phyloP scores from a whole-genome alignment of 2,797 vertebrate genomes.

The Taeniopygia guttata region DNA sequence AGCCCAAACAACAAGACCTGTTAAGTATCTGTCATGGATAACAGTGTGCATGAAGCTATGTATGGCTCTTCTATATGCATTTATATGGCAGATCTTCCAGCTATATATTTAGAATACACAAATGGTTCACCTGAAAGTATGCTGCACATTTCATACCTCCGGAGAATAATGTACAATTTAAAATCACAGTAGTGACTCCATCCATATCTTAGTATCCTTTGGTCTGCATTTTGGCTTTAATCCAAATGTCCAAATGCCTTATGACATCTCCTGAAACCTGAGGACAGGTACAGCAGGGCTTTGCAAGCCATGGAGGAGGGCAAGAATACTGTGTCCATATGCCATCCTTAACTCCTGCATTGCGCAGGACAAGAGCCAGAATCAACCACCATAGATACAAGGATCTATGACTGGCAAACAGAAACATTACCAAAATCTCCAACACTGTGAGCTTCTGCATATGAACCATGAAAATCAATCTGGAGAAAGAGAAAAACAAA shows the following conservation, averaged over 20 bases:
- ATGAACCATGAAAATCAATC: conserved; percentile 79
- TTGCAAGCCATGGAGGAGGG: neutral
- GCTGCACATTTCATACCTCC: neutral
- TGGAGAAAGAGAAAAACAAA: conserved; percentile 54
- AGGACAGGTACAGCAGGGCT: neutral
- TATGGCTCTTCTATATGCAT: neutral
- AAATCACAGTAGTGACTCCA: neutral
- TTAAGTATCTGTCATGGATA: neutral
- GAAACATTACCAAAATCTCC: conserved; percentile 78
- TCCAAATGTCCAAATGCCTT: neutral
- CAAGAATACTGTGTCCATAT: neutral
- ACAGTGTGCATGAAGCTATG: neutral
- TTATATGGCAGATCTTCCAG: neutral
- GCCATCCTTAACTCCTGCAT: neutral
- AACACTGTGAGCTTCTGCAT: conserved; percentile 70
- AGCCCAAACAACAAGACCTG: neutral
- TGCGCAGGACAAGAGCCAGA: neutral
- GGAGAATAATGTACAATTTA: neutral
- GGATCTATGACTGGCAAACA: neutral
- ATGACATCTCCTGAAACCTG: neutral
- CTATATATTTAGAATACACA: neutral
- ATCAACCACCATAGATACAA: neutral
- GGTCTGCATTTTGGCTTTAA: neutral
- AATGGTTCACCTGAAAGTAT: neutral
- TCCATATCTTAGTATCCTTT: neutral